A percentile compares a stretch with the other conserved stretches of the same genome.
phyloP scores from a whole-genome alignment of 2,113 vertebrate genomes.

The Vombatus ursinus region DNA sequence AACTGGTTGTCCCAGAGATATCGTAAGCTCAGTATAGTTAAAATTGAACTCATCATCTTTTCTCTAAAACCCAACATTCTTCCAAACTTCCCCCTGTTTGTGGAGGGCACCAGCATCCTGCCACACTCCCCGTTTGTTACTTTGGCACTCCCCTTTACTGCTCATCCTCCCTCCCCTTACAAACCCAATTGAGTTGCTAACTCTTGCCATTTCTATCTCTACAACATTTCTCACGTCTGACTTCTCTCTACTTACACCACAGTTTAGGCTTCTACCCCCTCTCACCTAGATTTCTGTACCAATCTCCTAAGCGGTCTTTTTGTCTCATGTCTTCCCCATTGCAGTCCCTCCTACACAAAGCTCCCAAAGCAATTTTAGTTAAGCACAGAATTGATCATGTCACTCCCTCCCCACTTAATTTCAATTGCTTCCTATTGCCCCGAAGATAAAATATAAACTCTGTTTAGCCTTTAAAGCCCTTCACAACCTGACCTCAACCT shows the following conservation, averaged over 20 bases:
- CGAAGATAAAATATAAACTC: not conserved
- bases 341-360: not conserved
- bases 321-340: not conserved
- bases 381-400: not conserved
- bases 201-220: not conserved
- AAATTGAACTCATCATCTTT: not conserved
- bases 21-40: not conserved
- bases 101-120: not conserved
- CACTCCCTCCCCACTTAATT: not conserved
- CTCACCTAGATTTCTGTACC: not conserved
- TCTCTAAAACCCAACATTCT: not conserved
- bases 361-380: not conserved
- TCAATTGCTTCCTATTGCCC: not conserved
- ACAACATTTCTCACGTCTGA: not conserved
- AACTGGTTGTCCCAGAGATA: not conserved
- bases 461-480: not conserved
- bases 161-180: not conserved
- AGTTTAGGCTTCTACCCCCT: not conserved
- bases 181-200: not conserved
- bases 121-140: not conserved
- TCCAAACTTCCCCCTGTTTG: not conserved
- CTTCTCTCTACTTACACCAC: not conserved
- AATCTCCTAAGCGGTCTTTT: not conserved
- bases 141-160: not conserved
- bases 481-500: not conserved